Evolutionary conservation across 2,797 vertebrate genomes (phyloP).

Genomic region (Hirundo rustica): DNA sequence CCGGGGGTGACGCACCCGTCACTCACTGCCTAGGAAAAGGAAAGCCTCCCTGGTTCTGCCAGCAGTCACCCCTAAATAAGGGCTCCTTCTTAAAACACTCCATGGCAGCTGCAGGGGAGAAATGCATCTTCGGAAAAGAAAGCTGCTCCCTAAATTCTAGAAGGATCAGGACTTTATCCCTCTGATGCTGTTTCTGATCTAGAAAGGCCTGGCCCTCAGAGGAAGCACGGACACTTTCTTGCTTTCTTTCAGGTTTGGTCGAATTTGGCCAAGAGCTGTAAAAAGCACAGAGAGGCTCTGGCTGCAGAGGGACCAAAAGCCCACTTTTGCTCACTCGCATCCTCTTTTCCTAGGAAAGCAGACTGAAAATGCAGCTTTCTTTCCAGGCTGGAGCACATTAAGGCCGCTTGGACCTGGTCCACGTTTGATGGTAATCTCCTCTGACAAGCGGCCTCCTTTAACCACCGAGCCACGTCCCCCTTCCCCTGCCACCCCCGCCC

Average conservation of each 20-base stretch:
- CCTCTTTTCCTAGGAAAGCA: neutral
- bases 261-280: neutral
- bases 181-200: neutral
- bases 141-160: neutral
- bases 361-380: neutral
- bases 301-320: neutral
- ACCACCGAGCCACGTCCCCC: neutral
- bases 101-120: neutral
- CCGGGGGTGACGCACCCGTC: rapidly evolving
- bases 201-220: neutral
- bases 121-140: neutral
- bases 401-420: neutral
- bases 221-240: neutral
- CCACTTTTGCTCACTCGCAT: rapidly evolving
- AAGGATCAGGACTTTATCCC: neutral
- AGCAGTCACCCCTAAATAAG: neutral
- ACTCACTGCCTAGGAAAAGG: neutral
- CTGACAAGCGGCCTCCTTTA: neutral
- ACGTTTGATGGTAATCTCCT: neutral
- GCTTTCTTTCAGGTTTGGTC: neutral
- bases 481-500: neutral
- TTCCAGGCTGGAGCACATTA: neutral
- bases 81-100: neutral
- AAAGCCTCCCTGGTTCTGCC: neutral
- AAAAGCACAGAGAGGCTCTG: rapidly evolving